Conservation (phyloP, 2,113 vertebrate species). For the Antidorcas marsupialis region DNA sequence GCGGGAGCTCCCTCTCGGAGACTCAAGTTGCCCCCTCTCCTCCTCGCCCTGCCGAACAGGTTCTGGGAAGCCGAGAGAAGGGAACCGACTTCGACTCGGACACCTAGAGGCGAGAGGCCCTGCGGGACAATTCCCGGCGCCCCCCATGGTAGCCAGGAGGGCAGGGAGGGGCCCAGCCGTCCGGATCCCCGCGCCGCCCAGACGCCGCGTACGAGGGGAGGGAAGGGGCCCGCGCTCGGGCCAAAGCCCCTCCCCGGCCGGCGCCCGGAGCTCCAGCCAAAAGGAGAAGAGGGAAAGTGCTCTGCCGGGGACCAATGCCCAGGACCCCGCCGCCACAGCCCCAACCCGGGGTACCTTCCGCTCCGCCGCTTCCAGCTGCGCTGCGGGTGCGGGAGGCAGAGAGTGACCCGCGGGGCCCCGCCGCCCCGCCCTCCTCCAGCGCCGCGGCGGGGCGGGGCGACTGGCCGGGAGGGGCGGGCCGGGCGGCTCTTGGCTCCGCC, state of each 20-base stretch:
- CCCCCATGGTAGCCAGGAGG: background rate
- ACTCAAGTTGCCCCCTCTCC: background rate
- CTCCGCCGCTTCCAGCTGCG: constrained; percentile 51
- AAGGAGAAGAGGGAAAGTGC: background rate
- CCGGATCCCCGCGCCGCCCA: background rate
- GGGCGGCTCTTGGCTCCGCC: background rate
- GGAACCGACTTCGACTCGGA: background rate
- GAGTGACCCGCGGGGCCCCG: constrained; percentile 51
- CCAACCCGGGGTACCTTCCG: constrained; percentile 31
- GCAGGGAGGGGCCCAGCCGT: background rate
- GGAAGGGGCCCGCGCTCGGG: background rate
- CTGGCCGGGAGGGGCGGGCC: background rate
- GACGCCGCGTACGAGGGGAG: background rate
- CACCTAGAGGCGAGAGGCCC: background rate
- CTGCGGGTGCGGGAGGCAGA: constrained; percentile 36
- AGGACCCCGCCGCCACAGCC: background rate
- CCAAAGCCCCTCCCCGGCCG: background rate
- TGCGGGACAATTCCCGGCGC: background rate
- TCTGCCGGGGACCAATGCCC: background rate
- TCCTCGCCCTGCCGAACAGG: background rate
- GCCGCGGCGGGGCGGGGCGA: background rate
- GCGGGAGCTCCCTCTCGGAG: background rate
- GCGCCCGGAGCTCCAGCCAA: background rate
- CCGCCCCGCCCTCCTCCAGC: constrained; percentile 37
- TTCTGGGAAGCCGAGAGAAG: background rate